Evolutionary conservation across 30 jellyfish, hydroid and myxozoan genomes (phyloP).

Genomic region (Aurelia sp.): DNA sequence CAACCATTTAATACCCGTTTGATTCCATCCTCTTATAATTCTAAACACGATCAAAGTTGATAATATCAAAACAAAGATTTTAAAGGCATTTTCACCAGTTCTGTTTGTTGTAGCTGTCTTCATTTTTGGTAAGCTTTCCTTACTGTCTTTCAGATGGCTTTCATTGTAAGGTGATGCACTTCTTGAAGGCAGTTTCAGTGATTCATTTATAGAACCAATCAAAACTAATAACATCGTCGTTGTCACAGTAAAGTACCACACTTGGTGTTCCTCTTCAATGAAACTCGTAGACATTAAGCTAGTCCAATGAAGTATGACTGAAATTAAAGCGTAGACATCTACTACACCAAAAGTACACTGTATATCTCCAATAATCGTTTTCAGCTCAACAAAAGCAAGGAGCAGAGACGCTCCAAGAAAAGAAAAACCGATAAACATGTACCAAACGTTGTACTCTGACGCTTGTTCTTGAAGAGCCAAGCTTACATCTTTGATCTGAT

Average conservation of each 20-base stretch:
- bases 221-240: slow-evolving; percentile 10
- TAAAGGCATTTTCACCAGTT: background rate
- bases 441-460: slow-evolving; percentile 24
- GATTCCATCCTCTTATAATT: slow-evolving; percentile 78
- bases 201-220: background rate
- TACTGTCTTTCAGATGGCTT: background rate
- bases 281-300: slow-evolving; percentile 71
- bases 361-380: too few relatives aligned
- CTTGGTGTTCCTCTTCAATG: slow-evolving; percentile 93
- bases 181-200: background rate
- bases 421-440: slow-evolving; percentile 20
- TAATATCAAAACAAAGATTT: background rate
- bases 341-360: too few relatives aligned
- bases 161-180: background rate
- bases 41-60: background rate
- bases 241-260: slow-evolving; percentile 74
- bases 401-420: slow-evolving; percentile 13
- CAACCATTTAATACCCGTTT: slow-evolving; percentile 86
- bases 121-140: background rate
- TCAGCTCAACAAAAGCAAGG: background rate
- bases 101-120: background rate
- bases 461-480: slow-evolving; percentile 3
- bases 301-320: background rate
- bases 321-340: too few relatives aligned
- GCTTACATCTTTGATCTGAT: background rate